phyloP scores from a whole-genome alignment of 2,888 invertebrate species.

The Doris montereyensis region DNA sequence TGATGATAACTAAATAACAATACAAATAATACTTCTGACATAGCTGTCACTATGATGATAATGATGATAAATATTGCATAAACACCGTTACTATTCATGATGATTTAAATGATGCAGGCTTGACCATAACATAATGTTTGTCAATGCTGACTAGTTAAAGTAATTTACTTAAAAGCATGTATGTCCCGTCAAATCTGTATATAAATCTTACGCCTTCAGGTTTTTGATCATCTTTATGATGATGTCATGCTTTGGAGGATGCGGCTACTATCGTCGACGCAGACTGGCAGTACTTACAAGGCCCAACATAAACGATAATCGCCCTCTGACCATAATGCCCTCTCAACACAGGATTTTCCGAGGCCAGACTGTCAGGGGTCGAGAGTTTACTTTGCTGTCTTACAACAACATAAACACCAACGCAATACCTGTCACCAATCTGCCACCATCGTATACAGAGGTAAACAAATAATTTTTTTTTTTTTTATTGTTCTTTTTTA shows the following conservation, averaged over 20 bases:
- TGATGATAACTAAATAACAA: too few species aligned
- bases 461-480: slow-evolving; percentile 35
- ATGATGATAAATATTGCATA: too few species aligned
- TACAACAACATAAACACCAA: slow-evolving; percentile 43
- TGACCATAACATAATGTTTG: too few species aligned
- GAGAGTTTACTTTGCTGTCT: slow-evolving; percentile 38
- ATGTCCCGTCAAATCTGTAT: too few species aligned
- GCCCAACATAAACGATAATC: slow-evolving; percentile 10
- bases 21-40: too few species aligned
- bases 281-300: slow-evolving; percentile 50
- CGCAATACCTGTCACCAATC: slow-evolving; percentile 39
- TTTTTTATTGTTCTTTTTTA: too few species aligned
- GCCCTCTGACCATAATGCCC: slow-evolving; percentile 42
- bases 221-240: slow-evolving; percentile 63
- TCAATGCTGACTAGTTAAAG: too few species aligned
- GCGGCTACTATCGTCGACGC: slow-evolving; percentile 68
- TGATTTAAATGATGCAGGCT: too few species aligned
- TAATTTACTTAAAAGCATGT: too few species aligned
- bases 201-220: too few species aligned
- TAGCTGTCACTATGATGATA: too few species aligned
- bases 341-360: slow-evolving; percentile 23
- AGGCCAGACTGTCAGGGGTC: slow-evolving; percentile 33
- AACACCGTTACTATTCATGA: too few species aligned
- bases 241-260: slow-evolving; percentile 69
- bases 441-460: slow-evolving; percentile 60